Percentiles rank a stretch among this genome's conserved stretches.
phyloP scores from a whole-genome alignment of 2,888 invertebrate species.

The Tenthredo distinguenda region DNA sequence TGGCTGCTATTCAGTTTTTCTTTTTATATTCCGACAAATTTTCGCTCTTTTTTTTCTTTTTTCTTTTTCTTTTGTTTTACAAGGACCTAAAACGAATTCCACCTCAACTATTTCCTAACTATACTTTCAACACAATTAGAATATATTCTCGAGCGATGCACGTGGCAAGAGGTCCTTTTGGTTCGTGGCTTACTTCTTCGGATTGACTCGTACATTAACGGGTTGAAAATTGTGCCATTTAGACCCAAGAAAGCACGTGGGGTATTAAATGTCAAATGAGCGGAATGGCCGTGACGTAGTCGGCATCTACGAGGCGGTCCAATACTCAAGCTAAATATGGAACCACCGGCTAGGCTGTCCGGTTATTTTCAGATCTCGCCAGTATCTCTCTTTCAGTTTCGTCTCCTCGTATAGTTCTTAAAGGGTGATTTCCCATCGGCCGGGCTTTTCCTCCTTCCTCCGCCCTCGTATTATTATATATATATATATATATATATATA shows the following conservation, averaged over 20 bases:
- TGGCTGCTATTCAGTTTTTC: not conserved
- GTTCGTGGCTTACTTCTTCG: not conserved
- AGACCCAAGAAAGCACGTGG: conserved; percentile 56
- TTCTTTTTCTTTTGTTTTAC: not conserved
- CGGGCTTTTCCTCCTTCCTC: not conserved
- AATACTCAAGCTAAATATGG: conserved; percentile 67
- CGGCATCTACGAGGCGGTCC: conserved; percentile 55
- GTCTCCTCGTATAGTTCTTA: conserved; percentile 5
- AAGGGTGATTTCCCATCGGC: conserved; percentile 9
- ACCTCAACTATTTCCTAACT: not conserved
- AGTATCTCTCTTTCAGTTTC: conserved; percentile 54
- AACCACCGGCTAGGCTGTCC: conserved; percentile 63
- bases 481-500: not conserved
- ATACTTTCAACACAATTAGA: not conserved
- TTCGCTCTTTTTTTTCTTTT: not conserved
- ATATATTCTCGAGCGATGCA: not conserved
- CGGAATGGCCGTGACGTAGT: conserved; percentile 58
- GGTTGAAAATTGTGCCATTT: conserved; percentile 6
- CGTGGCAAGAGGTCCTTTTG: not conserved
- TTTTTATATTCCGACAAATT: not conserved
- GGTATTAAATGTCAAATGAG: conserved; percentile 63
- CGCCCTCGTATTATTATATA: not conserved
- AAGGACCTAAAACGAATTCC: not conserved
- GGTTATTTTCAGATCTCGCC: conserved; percentile 64
- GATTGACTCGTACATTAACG: conserved; percentile 14